Evolutionary conservation across 2,797 vertebrate genomes (phyloP), one percentile per base, ranked within the genome.

Genomic region (Rhinoraja longicauda): DNA sequence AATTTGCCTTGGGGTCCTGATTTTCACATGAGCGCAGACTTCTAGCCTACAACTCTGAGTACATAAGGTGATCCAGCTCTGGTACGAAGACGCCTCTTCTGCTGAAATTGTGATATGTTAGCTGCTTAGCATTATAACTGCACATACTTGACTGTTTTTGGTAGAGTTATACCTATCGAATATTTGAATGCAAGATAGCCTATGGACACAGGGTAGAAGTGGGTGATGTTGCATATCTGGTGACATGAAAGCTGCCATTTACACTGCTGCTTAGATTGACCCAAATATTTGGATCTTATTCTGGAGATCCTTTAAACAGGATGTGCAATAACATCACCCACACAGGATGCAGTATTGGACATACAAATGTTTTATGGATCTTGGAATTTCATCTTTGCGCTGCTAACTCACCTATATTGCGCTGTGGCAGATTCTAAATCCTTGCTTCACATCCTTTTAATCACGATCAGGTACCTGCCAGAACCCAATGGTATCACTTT

Each of bases 1-100:
- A 91, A 45, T 91, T 53, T 91, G 90, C 70, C 90, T 75, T 92
- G 90, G 90, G 90, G 90, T 75, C 72, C 90, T 92, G 67, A 92
- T 92, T 92, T 92, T 92, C 90, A 73, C 90, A 73, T 19, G 90
- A 13, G 8, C 45, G 70, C 64, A 92, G 26, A 73, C 67, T 29
- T n/a, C 70, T 8, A 75, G 39, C 39, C 70, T 10, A 29, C 70
- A 26, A 75, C 13, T 75, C 36, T 75, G 29, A 92, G 70, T 26
- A 75, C 90, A 57, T 29, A 72, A 29, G 32, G 19, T 8, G 67
- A 53, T 72, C 32, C 36, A 57, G 36, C 36, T 10, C 24, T 13
- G 45, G 36, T 29, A 39, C 2, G 26, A 21, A 92, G 45, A 5
- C 7, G 73, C 7, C 36, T 17, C 26, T 75, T 91, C 90, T 45